A percentile compares a stretch with the other conserved stretches of the same genome.
Evolutionary conservation across 1,140 invertebrate species (phyloP).

Genomic region (Drepana arcuata): DNA sequence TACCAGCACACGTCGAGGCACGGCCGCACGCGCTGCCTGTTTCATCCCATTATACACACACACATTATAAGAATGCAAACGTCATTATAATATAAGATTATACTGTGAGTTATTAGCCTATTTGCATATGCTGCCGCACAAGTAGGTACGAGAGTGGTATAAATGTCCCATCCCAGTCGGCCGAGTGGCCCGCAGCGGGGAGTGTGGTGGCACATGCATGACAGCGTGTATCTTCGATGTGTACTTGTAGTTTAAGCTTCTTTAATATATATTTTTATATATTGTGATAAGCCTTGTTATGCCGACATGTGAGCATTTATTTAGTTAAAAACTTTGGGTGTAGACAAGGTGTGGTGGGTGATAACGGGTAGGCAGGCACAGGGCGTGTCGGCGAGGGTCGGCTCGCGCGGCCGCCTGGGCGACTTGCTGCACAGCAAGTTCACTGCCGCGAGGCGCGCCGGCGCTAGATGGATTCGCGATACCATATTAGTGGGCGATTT

Average conservation of each 20-base stretch:
- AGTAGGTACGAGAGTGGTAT: constrained; percentile 45
- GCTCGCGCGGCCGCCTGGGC: constrained; percentile 52
- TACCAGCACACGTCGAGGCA: constrained; percentile 33
- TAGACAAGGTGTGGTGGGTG: constrained; percentile 36
- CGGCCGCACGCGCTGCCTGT: constrained; percentile 12
- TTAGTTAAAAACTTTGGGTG: constrained; percentile 43
- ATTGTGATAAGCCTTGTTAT: constrained; percentile 70
- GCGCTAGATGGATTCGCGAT: constrained; percentile 41
- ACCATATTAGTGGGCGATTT: constrained; percentile 62
- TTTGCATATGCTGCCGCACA: constrained; percentile 66
- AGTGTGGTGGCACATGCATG: constrained; percentile 67
- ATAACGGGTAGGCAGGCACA: constrained; percentile 31
- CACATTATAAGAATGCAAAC: constrained; percentile 51
- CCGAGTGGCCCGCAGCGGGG: constrained; percentile 35
- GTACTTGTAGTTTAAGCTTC: constrained; percentile 68
- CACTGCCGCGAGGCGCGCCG: constrained; percentile 47
- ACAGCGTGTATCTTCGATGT: constrained; percentile 61
- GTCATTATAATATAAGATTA: constrained; percentile 47
- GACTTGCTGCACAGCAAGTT: constrained; percentile 69
- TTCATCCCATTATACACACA: too few species aligned
- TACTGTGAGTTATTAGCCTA: constrained; percentile 54
- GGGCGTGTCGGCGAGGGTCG: too few species aligned
- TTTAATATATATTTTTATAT: constrained; percentile 71
- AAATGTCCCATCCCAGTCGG: constrained; percentile 23
- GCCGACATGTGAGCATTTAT: constrained; percentile 65